Percentiles rank a stretch among this genome's conserved stretches.
Conservation (phyloP, 2,888 invertebrate genomes). For the Melanargia galathea region DNA sequence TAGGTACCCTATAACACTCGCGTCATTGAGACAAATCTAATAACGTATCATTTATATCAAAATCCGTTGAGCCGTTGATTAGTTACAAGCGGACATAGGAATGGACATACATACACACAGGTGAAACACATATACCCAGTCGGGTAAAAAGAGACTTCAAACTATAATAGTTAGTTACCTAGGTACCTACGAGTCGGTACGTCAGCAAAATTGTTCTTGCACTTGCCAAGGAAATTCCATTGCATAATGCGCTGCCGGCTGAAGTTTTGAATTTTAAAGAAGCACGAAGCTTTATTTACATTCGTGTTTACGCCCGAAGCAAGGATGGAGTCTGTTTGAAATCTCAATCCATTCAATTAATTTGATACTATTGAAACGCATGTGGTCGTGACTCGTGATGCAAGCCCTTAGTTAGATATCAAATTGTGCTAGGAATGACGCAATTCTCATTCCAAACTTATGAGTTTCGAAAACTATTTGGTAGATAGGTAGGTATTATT, state of each 20-base stretch:
- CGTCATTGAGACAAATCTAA: too few relatives aligned
- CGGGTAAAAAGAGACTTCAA: too few relatives aligned
- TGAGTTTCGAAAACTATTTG: slow-evolving; percentile 11
- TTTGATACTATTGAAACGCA: neutral
- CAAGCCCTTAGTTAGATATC: neutral
- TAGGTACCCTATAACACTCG: too few relatives aligned
- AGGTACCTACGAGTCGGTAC: neutral
- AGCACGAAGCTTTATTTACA: slow-evolving; percentile 42
- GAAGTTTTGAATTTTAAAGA: slow-evolving; percentile 53
- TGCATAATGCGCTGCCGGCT: slow-evolving; percentile 42
- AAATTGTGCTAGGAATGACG: slow-evolving; percentile 3
- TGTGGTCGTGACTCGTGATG: neutral
- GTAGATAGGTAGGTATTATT: neutral
- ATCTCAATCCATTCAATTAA: slow-evolving; percentile 13
- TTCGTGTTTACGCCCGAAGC: slow-evolving; percentile 43
- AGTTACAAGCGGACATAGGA: too few relatives aligned
- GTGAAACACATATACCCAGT: too few relatives aligned
- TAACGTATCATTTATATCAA: too few relatives aligned
- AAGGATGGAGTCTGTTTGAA: slow-evolving; percentile 19
- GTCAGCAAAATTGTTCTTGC: slow-evolving; percentile 30
- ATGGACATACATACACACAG: too few relatives aligned
- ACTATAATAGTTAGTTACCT: too few relatives aligned
- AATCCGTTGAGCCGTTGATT: too few relatives aligned
- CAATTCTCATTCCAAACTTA: slow-evolving; percentile 6
- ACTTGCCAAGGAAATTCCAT: slow-evolving; percentile 46